Evolutionary conservation across 2,888 invertebrate species (phyloP).

Genomic region (Eupithecia pulchellata): DNA sequence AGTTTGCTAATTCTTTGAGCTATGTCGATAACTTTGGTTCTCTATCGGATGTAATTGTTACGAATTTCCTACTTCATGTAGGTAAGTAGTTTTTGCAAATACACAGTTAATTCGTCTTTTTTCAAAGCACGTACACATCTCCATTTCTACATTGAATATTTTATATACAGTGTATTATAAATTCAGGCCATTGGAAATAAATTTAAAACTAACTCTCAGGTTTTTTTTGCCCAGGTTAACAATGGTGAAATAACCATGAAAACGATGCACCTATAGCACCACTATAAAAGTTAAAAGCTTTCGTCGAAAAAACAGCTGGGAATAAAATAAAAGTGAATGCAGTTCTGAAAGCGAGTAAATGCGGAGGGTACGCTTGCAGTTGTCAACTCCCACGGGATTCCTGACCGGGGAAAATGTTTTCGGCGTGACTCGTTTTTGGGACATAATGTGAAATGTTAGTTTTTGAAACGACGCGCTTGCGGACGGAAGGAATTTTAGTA

Average conservation of each 20-base stretch:
- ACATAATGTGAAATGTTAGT: constrained; percentile 55
- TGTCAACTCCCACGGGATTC: constrained; percentile 71
- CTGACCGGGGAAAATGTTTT: constrained; percentile 65
- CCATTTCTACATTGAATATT: too few relatives aligned
- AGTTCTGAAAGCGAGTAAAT: constrained; percentile 70
- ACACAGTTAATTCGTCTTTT: too few relatives aligned
- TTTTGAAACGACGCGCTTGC: constrained; percentile 45
- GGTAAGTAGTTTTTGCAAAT: too few relatives aligned
- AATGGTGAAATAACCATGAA: constrained; percentile 62
- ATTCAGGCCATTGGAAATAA: background rate
- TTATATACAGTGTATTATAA: too few relatives aligned
- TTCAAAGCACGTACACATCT: too few relatives aligned
- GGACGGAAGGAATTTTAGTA: constrained; percentile 8
- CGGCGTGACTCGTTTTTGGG: constrained; percentile 52
- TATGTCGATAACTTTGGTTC: too few relatives aligned
- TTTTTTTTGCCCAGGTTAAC: background rate
- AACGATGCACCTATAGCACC: constrained; percentile 71
- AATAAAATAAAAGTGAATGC: constrained; percentile 72
- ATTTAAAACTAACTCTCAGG: background rate
- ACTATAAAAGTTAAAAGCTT: constrained; percentile 82
- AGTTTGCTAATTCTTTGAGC: too few relatives aligned
- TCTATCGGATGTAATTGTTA: too few relatives aligned
- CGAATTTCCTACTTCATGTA: too few relatives aligned
- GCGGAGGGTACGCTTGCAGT: constrained; percentile 57
- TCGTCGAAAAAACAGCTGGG: constrained; percentile 71